A percentile compares a stretch with the other conserved stretches of the same genome.
phyloP scores from a whole-genome alignment of 2,113 vertebrate species.

The Falcunculus frontatus region DNA sequence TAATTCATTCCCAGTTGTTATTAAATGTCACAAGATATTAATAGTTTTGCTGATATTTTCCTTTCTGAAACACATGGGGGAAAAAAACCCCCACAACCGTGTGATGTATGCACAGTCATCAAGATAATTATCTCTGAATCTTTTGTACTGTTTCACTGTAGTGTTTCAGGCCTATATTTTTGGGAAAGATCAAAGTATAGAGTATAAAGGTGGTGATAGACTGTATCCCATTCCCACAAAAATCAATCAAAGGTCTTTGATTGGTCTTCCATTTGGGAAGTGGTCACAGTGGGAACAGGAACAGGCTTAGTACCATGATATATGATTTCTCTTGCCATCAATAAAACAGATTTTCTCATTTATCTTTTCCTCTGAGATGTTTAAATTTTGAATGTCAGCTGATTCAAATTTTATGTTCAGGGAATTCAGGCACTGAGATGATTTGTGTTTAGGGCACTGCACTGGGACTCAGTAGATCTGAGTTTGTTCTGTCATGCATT shows the following conservation, averaged over 20 bases:
- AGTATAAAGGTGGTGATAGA: background rate
- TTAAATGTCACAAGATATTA: constrained; percentile 11
- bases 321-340: background rate
- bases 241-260: constrained; percentile 40
- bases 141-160: background rate
- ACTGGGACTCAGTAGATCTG: background rate
- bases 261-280: constrained; percentile 2
- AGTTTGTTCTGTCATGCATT: constrained; percentile 13
- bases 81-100: background rate
- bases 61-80: background rate
- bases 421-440: constrained; percentile 18
- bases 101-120: background rate
- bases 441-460: constrained; percentile 24
- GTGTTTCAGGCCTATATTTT: background rate
- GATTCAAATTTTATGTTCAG: constrained; percentile 56
- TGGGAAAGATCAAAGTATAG: constrained; percentile 11
- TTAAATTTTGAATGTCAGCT: constrained; percentile 20
- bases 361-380: constrained; percentile 41
- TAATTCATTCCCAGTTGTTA: constrained; percentile 21
- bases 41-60: constrained; percentile 12
- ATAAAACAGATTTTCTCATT: constrained; percentile 50
- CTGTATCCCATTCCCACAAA: constrained; percentile 1
- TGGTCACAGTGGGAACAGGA: constrained; percentile 2
- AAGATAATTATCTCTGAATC: background rate
- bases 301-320: background rate